Evolutionary conservation across 2,113 vertebrate species (phyloP).

Genomic region (Pungitius pungitius): DNA sequence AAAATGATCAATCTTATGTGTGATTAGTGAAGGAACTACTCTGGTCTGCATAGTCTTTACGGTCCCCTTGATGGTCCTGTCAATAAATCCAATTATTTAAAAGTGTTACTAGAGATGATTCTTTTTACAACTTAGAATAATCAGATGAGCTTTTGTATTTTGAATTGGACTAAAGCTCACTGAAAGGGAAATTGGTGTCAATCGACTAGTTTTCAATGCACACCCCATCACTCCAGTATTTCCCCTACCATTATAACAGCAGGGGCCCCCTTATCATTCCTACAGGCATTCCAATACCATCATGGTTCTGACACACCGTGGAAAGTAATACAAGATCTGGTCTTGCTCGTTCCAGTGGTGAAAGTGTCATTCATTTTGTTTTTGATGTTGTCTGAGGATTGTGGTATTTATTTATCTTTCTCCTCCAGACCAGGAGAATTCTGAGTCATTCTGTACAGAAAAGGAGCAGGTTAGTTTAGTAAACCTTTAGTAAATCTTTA

Average conservation of each 20-base stretch:
- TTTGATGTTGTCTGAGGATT: not conserved
- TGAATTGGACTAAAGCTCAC: not conserved
- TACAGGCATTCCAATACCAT: not conserved
- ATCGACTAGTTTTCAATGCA: too few species aligned
- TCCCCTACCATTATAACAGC: too few species aligned
- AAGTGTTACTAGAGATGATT: not conserved
- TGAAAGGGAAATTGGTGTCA: not conserved
- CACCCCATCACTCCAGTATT: too few species aligned
- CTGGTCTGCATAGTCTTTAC: not conserved
- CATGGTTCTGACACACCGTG: not conserved
- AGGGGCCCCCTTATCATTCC: too few species aligned
- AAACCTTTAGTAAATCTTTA: not conserved
- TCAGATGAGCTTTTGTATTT: not conserved
- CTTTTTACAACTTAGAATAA: not conserved
- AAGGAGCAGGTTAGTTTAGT: constrained; percentile 57
- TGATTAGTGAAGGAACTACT: too few species aligned
- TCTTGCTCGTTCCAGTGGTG: not conserved
- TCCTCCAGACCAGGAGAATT: constrained; percentile 29
- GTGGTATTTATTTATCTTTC: constrained; percentile 1
- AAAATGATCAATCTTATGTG: too few species aligned
- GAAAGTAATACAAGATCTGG: not conserved
- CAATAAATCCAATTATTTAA: not conserved
- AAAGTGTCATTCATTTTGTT: not conserved
- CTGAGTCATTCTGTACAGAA: constrained; percentile 24
- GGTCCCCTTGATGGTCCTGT: not conserved